phyloP scores from a whole-genome alignment of 37 sponge, comb jelly and placozoan genomes.

The Oopsacas minuta region DNA sequence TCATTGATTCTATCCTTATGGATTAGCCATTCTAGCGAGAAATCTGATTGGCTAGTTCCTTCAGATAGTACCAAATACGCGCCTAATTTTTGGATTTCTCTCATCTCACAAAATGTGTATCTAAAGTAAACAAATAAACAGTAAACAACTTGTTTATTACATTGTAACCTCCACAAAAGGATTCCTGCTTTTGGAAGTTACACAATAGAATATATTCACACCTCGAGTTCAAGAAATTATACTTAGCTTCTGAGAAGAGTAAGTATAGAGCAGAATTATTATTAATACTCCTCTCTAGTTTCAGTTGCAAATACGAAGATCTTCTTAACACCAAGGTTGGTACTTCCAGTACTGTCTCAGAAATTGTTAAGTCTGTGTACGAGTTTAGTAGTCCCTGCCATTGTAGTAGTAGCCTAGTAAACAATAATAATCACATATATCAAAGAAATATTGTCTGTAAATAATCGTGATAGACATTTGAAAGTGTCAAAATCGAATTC shows the following conservation, averaged over 20 bases:
- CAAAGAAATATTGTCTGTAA: no score
- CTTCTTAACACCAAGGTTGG: background rate
- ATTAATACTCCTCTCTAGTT: background rate
- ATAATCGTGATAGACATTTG: no score
- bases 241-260: background rate
- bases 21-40: background rate
- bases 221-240: background rate
- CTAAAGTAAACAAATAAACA: no score
- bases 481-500: no score
- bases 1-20: background rate
- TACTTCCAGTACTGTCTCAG: background rate
- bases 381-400: background rate
- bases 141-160: no score
- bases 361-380: background rate
- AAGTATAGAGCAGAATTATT: background rate
- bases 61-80: background rate
- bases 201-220: no score
- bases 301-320: background rate
- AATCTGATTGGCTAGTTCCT: background rate
- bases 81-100: background rate
- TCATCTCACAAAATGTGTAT: background rate
- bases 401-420: background rate
- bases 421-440: no score
- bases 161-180: no score
- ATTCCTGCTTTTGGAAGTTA: no score